Percentiles rank a stretch among this genome's conserved stretches.
Evolutionary conservation across 2,797 vertebrate genomes (phyloP).

Genomic region (Periophthalmus magnuspinnatus): DNA sequence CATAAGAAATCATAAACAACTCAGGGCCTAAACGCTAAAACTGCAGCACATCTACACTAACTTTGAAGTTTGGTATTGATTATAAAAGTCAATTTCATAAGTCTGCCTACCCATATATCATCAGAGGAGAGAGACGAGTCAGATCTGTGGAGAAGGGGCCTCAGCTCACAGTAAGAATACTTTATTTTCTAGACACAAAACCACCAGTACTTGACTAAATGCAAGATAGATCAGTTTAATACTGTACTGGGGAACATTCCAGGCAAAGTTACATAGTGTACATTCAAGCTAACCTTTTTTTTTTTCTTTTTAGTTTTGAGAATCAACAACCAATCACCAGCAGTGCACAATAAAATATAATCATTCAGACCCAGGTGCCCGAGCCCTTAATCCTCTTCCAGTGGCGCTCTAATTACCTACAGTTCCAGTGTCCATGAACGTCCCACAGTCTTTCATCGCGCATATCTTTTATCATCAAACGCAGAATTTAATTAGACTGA

Average conservation of each 20-base stretch:
- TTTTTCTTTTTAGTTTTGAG: too few relatives aligned
- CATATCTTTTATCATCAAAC: constrained; percentile 74
- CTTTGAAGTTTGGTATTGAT: not conserved
- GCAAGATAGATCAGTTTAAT: too few relatives aligned
- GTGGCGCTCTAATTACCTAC: constrained; percentile 51
- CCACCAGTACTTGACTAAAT: too few relatives aligned
- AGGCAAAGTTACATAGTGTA: too few relatives aligned
- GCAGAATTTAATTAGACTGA: constrained; percentile 53
- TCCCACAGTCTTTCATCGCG: constrained; percentile 59
- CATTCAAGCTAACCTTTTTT: too few relatives aligned
- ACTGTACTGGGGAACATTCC: too few relatives aligned
- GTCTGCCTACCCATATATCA: not conserved
- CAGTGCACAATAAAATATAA: constrained; percentile 11
- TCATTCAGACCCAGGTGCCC: constrained; percentile 45
- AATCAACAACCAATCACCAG: not conserved
- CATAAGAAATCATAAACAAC: not conserved
- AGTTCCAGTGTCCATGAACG: constrained; percentile 45
- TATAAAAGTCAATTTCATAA: not conserved
- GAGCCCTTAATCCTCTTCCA: constrained; percentile 39
- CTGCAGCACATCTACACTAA: not conserved
- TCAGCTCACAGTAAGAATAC: too few relatives aligned
- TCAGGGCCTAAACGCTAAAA: not conserved
- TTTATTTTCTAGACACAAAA: too few relatives aligned
- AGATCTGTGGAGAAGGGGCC: too few relatives aligned
- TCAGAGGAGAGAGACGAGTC: not conserved